These are phyloP conservation scores for Muntiacus muntjak DNA, from an alignment of 2,113 vertebrate species.

Conservation along the genomic window DNA sequence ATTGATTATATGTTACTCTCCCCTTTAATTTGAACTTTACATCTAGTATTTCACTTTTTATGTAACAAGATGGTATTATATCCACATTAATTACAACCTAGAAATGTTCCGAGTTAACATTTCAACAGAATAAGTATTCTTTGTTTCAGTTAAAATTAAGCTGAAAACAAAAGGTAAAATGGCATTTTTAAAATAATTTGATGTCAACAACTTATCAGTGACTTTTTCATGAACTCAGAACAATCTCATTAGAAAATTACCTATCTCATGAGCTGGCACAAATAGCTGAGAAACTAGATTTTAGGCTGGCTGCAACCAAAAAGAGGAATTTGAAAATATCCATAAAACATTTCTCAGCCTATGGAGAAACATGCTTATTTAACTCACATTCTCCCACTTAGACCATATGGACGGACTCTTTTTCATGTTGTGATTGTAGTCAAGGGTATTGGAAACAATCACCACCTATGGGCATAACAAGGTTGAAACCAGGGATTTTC, in stretches of 20 bases:
- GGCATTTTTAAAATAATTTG: conserved; percentile 23
- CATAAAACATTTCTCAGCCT: not conserved
- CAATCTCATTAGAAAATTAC: not conserved
- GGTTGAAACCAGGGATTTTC: not conserved
- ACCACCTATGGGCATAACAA: not conserved
- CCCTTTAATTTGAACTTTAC: conserved; percentile 26
- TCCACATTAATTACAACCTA: not conserved
- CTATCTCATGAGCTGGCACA: not conserved
- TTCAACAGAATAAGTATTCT: not conserved
- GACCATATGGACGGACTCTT: not conserved
- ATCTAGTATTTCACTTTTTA: conserved; percentile 29
- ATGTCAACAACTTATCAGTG: not conserved
- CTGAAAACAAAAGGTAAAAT: conserved; percentile 29
- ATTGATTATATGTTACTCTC: conserved; percentile 34
- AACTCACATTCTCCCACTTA: not conserved
- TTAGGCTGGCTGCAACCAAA: not conserved
- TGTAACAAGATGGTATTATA: not conserved
- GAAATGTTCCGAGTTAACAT: not conserved
- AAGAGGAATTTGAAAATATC: not conserved
- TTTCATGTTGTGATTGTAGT: not conserved
- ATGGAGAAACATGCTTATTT: not conserved
- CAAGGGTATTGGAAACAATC: not conserved
- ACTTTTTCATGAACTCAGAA: not conserved
- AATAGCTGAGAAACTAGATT: not conserved
- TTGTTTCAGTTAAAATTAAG: not conserved